Base-by-base conservation (phyloP, 1,140 invertebrate genomes). In the Spodoptera frugiperda region DNA sequence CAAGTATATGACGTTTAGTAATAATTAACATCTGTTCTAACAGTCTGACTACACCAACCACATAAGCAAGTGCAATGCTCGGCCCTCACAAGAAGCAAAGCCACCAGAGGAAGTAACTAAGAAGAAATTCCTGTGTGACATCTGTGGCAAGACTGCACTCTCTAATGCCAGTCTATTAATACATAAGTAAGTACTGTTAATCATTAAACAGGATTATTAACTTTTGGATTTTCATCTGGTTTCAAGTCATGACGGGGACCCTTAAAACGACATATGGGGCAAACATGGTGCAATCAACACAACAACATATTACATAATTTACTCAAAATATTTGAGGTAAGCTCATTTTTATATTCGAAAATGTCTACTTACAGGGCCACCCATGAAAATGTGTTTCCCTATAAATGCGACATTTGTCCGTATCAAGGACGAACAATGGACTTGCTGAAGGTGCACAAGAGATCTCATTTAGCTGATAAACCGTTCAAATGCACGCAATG, bases 401-500 rank as follows among this genome's bases (percentile, higher is more conserved):
- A 84, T 73, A 91, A 91, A 84, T 93, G 92, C 68, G 89, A 92
- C 14, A 76, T 82, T 19, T 93, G 92, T 75, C 88, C 89, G 2
- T 93, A 93, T 70, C 84, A 87, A 82, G 92, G 92, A 0, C 78
- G 90, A 17, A 92, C 91, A 5, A 80, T 89, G 79, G 91, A 92
- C 63, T 79, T 93, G 10, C 77, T 93, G 4, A 92, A 85, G 70
- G 86, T 92, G 2, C 92, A 93, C 75, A 92, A 91, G 67, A 74
- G 89, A 30, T 84, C 89, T 0, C 92, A 93, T 78, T 30, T 92
- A 67, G 75, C 51, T 0, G 91, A 92, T n/a, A 93, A 93, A 68
- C 92, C 92, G 0, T 93, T 82, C 70, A 92, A 91, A 80, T 93
- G 92, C 53, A 79, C 86, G 1, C 89, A 88, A 65, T 93, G 92